These are phyloP conservation scores for Ptilonorhynchus violaceus DNA, from an alignment of 2,113 vertebrate genomes.

Conservation along the genomic window DNA sequence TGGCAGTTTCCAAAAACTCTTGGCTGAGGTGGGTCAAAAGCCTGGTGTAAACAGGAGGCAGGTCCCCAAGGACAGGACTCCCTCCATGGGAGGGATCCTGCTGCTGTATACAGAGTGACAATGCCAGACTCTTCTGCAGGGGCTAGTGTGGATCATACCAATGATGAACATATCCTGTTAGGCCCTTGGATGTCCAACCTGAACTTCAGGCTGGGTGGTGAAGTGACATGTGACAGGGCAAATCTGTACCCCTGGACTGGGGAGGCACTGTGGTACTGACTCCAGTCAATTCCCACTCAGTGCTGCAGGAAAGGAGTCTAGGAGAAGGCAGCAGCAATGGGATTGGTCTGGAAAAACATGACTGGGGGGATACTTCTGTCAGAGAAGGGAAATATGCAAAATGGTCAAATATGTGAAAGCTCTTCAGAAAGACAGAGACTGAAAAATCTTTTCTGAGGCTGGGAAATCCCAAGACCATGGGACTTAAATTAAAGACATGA, in stretches of 20 bases:
- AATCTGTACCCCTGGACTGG: neutral
- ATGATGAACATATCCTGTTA: neutral
- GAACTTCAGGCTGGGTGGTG: neutral
- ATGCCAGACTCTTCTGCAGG: neutral
- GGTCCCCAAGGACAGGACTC: neutral
- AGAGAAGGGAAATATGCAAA: neutral
- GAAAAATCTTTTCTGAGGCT: neutral
- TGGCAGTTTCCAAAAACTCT: neutral
- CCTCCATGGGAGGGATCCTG: neutral
- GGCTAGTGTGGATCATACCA: neutral
- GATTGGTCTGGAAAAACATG: neutral
- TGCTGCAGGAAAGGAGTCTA: neutral
- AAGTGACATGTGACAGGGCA: neutral
- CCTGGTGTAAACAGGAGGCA: neutral
- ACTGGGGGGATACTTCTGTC: neutral
- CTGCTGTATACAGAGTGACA: neutral
- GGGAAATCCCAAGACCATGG: neutral
- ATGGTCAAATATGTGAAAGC: neutral
- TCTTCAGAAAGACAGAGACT: neutral
- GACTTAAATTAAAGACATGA: neutral
- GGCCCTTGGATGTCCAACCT: neutral
- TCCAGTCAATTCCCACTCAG: neutral
- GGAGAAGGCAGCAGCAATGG: neutral
- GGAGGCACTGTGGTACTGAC: neutral
- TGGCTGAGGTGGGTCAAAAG: neutral